Evolutionary conservation across 1,140 invertebrate genomes (phyloP).

Genomic region (Drosophila repletoides): DNA sequence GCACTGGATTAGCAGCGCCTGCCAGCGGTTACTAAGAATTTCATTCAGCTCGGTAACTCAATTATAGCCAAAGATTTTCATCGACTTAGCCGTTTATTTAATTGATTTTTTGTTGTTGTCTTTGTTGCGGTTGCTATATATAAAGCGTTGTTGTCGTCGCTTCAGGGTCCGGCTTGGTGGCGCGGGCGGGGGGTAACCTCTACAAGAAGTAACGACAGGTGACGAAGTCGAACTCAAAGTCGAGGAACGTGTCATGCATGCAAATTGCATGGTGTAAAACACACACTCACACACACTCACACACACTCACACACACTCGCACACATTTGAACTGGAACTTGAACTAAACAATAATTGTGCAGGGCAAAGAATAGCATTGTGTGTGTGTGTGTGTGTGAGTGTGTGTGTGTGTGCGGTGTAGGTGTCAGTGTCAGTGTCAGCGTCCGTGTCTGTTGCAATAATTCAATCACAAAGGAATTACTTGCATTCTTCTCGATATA

Average conservation of each 20-base stretch:
- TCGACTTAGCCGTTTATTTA: constrained; percentile 42
- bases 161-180: neutral
- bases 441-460: constrained; percentile 22
- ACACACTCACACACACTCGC: too few relatives aligned
- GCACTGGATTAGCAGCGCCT: too few relatives aligned
- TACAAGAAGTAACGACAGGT: constrained; percentile 33
- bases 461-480: constrained; percentile 31
- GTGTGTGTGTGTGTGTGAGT: neutral
- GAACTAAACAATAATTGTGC: constrained; percentile 14
- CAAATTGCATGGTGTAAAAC: constrained; percentile 47
- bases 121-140: too few relatives aligned
- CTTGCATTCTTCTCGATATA: constrained; percentile 17
- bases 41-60: constrained; percentile 40
- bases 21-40: constrained; percentile 37
- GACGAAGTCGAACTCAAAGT: constrained; percentile 44
- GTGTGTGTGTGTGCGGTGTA: neutral
- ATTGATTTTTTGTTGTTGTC: constrained; percentile 31
- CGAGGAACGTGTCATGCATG: constrained; percentile 64
- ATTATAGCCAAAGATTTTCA: constrained; percentile 47
- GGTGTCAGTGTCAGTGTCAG: neutral
- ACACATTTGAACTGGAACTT: constrained; percentile 36
- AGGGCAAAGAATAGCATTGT: neutral
- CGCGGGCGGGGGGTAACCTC: neutral
- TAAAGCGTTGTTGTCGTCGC: constrained; percentile 17
- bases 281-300: too few relatives aligned